These are phyloP conservation scores for Pluvialis apricaria DNA, from an alignment of 2,113 vertebrate species.

Conservation along the genomic window DNA sequence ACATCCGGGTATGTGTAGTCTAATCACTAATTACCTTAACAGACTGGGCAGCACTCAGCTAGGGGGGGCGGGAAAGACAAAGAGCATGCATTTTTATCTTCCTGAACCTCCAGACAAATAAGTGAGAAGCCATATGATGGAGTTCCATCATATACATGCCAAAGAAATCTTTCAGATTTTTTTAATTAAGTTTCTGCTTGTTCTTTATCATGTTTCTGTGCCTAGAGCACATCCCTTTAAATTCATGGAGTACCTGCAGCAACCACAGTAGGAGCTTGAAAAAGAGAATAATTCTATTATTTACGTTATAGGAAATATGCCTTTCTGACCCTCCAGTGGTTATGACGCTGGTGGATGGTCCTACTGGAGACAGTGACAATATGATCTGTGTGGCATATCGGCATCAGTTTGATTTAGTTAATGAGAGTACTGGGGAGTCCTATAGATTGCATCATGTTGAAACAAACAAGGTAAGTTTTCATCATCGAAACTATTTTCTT, in stretches of 20 bases:
- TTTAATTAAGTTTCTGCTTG: not conserved
- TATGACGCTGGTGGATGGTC: constrained; percentile 94
- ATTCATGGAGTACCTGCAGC: not conserved
- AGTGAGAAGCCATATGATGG: not conserved
- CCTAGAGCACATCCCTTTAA: not conserved
- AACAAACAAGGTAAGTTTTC: constrained; percentile 84
- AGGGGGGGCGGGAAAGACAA: not conserved
- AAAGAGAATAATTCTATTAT: not conserved
- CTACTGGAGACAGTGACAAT: constrained; percentile 93
- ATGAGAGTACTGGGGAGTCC: constrained; percentile 95
- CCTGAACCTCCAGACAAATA: not conserved
- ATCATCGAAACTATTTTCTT: not conserved
- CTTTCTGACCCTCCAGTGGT: constrained; percentile 90
- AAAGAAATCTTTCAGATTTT: not conserved
- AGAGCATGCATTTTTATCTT: not conserved
- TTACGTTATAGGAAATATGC: constrained; percentile 87
- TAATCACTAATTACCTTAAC: not conserved
- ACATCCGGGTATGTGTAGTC: constrained; percentile 86
- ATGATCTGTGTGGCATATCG: constrained; percentile 97
- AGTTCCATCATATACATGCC: not conserved
- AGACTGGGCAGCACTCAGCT: not conserved
- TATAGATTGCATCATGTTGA: constrained; percentile 91
- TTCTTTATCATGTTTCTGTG: not conserved
- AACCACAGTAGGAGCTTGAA: not conserved
- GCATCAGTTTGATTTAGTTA: constrained; percentile 96